phyloP scores from a whole-genome alignment of 2,113 vertebrate genomes.

The Apteryx mantelli region DNA sequence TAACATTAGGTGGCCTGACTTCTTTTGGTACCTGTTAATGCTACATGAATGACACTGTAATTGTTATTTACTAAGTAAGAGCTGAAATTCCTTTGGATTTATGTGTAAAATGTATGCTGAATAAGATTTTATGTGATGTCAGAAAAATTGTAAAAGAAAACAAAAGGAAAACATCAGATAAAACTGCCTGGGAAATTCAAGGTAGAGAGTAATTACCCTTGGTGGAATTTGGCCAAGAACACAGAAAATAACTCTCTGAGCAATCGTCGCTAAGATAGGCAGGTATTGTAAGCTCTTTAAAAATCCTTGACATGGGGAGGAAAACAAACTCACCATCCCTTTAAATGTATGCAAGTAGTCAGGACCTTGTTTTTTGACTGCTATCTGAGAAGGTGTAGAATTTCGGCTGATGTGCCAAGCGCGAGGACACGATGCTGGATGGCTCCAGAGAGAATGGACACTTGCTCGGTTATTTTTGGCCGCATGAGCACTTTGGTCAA shows the following conservation, averaged over 20 bases:
- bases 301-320: rapidly evolving
- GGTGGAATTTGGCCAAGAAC: not conserved
- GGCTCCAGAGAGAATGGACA: not conserved
- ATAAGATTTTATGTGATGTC: not conserved
- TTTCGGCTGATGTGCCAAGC: slow-evolving; percentile 24
- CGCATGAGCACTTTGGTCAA: not conserved
- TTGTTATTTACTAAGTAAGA: not conserved
- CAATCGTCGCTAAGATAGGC: no score
- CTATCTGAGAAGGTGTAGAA: slow-evolving; percentile 4
- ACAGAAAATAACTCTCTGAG: not conserved
- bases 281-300: not conserved
- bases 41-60: not conserved
- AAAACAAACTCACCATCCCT: not conserved
- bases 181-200: not conserved
- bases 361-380: not conserved
- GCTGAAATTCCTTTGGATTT: not conserved
- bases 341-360: not conserved
- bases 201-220: not conserved
- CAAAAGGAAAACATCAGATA: not conserved
- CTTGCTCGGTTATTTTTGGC: slow-evolving; percentile 40
- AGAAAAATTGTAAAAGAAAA: not conserved
- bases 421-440: not conserved
- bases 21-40: not conserved
- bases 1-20: rapidly evolving
- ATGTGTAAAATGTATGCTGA: not conserved